Evolutionary conservation across 2,888 invertebrate species (phyloP), one percentile per base, ranked within the genome.

Genomic region (Apomyelois bistriatella): DNA sequence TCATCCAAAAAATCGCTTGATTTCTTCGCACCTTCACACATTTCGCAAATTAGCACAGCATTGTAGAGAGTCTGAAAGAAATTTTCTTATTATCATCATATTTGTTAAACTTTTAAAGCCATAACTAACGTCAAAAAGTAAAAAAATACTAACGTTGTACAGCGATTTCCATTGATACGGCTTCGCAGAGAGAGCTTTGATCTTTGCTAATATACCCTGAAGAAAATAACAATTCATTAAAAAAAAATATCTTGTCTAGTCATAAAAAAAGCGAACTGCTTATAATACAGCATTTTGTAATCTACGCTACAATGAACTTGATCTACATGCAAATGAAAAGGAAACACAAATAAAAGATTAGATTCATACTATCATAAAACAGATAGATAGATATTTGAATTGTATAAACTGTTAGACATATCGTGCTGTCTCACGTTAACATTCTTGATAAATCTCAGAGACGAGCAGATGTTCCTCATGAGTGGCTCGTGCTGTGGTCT

Each of bases 101-200:
- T 22, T 22, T 22, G 22, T n/a, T n/a, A n/a, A n/a, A n/a, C n/a
- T n/a, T n/a, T n/a, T n/a, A n/a, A n/a, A n/a, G n/a, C n/a, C n/a
- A n/a, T n/a, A n/a, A n/a, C n/a, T n/a, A n/a, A n/a, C n/a, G n/a
- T n/a, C 22, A 22, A 22, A 22, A 22, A 22, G 5, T 22, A 22
- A 22, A 22, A 3, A 22, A 22, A 22, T 49, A 80, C 83, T 81
- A 79, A 94, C 95, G 76, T 93, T 93, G 67, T 94, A 94, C 1
- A 95, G 81, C 1, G 92, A 91, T 68, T 93, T 92, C 95, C 95
- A 95, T 59, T 95, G 94, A 47, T 85, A 90, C 2, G 92, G 79
- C 48, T 92, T 92, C 0, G 93, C 94, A 58, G 93, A 92, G 0
- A 93, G 82, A 22, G 92, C 91, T 59, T 92, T 91, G 60, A 95